phyloP scores from a whole-genome alignment of 2,113 vertebrate species.

The Salvelinus sp. region DNA sequence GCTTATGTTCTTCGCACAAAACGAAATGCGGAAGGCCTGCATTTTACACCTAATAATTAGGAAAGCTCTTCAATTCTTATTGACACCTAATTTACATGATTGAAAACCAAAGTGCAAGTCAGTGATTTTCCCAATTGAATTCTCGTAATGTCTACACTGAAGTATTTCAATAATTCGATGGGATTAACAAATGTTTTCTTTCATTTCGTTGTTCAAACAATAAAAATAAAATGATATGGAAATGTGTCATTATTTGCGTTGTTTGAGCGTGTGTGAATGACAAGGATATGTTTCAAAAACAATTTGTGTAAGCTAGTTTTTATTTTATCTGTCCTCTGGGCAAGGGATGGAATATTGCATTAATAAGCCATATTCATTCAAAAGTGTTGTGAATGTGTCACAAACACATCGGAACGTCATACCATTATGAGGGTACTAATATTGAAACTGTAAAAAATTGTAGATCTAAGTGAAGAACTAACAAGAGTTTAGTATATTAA shows the following conservation, averaged over 20 bases:
- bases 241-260: slow-evolving; percentile 77
- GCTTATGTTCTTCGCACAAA: slow-evolving; percentile 30
- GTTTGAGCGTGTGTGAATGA: slow-evolving; percentile 54
- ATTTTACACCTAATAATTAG: slow-evolving; percentile 51
- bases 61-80: slow-evolving; percentile 45
- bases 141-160: slow-evolving; percentile 37
- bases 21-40: slow-evolving; percentile 9
- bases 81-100: slow-evolving; percentile 64
- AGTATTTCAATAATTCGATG: slow-evolving; percentile 57
- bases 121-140: slow-evolving; percentile 59
- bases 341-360: slow-evolving; percentile 27
- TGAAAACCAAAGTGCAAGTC: slow-evolving; percentile 51
- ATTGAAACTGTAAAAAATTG: no score
- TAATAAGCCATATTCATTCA: slow-evolving; percentile 30
- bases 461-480: background rate
- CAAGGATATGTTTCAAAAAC: slow-evolving; percentile 64
- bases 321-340: slow-evolving; percentile 31
- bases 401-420: slow-evolving; percentile 19
- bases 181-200: slow-evolving; percentile 66
- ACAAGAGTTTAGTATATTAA: no score
- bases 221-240: slow-evolving; percentile 73
- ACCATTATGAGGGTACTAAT: background rate
- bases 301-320: slow-evolving; percentile 59
- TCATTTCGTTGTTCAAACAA: slow-evolving; percentile 59
- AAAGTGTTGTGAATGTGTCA: background rate